phyloP scores from a whole-genome alignment of 2,113 vertebrate species.

The Phrynosoma platyrhinos region DNA sequence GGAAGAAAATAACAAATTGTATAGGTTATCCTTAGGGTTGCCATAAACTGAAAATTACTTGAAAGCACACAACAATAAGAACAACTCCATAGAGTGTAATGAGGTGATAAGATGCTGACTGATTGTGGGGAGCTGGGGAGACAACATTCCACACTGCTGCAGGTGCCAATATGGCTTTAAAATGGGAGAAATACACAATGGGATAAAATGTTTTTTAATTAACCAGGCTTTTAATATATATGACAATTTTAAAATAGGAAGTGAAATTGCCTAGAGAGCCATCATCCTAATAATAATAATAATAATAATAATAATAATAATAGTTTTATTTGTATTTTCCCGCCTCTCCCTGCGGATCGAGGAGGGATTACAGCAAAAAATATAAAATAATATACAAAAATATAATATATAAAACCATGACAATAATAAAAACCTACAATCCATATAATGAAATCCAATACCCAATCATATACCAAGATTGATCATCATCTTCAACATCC shows the following conservation, averaged over 20 bases:
- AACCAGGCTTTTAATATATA: neutral
- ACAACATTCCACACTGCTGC: neutral
- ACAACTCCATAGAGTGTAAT: too few relatives aligned
- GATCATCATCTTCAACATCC: too few relatives aligned
- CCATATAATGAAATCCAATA: too few relatives aligned
- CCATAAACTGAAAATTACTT: neutral
- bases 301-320: too few relatives aligned
- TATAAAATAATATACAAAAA: too few relatives aligned
- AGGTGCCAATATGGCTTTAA: neutral
- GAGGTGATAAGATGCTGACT: neutral
- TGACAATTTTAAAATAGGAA: neutral
- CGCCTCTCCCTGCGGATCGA: too few relatives aligned
- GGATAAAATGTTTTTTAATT: neutral
- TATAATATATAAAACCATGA: too few relatives aligned
- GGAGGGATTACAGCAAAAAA: too few relatives aligned
- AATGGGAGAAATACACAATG: neutral
- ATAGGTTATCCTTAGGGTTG: neutral
- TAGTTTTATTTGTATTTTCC: too few relatives aligned
- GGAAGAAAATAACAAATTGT: neutral
- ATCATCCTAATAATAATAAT: too few relatives aligned
- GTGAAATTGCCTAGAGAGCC: neutral
- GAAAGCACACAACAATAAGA: neutral
- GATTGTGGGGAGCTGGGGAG: neutral
- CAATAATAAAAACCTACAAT: too few relatives aligned
- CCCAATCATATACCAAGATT: too few relatives aligned